A percentile compares a stretch with the other conserved stretches of the same genome.
These are phyloP conservation scores for Hemibagrus guttatus DNA, from an alignment of 2,797 vertebrate genomes.

Conservation along the genomic window DNA sequence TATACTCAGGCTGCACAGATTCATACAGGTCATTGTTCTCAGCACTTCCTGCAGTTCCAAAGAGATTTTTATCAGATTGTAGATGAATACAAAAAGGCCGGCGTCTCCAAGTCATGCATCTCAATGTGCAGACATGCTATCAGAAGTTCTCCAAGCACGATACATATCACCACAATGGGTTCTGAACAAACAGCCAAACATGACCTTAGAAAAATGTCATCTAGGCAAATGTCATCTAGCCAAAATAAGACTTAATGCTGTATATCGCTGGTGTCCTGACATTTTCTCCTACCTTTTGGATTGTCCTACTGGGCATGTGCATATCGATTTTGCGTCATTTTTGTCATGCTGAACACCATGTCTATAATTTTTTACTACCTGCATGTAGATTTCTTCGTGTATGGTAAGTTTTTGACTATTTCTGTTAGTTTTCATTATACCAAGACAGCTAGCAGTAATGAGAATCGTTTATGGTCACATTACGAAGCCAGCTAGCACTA, in stretches of 20 bases:
- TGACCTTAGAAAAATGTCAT: constrained; percentile 28
- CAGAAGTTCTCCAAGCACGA: constrained; percentile 9
- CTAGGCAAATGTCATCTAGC: not conserved
- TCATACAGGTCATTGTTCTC: constrained; percentile 22
- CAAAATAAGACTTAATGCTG: not conserved
- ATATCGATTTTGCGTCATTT: no score
- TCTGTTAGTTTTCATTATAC: no score
- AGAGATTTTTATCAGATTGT: constrained; percentile 26
- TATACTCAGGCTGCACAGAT: not conserved
- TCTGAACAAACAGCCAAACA: not conserved
- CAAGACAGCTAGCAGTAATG: no score
- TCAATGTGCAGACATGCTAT: not conserved
- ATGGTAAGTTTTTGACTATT: no score
- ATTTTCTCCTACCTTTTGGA: no score
- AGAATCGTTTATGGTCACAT: no score
- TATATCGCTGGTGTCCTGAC: no score
- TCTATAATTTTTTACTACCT: no score
- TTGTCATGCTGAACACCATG: no score
- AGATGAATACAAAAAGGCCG: constrained; percentile 24
- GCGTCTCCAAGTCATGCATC: not conserved
- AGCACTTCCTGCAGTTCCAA: constrained; percentile 5
- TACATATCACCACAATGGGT: constrained; percentile 16
- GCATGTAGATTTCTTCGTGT: no score
- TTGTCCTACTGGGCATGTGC: no score
- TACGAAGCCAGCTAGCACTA: no score